Conservation (phyloP, 2,888 invertebrate genomes). For the Leptinotarsa haldemani region DNA sequence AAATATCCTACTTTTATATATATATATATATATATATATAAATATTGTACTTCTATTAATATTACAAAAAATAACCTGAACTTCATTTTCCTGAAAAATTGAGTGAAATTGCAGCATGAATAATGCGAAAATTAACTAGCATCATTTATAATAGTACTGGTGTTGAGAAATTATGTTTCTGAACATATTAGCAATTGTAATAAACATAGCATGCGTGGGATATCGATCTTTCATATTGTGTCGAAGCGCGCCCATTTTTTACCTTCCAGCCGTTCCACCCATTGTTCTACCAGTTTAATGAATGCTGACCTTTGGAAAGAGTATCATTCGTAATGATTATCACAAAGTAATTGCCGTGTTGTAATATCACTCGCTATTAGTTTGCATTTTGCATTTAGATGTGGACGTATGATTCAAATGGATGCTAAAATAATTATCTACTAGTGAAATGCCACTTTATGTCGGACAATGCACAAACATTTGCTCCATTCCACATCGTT, state of each 20-base stretch:
- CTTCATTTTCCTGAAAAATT: too few species aligned
- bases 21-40: too few species aligned
- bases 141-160: not conserved
- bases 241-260: slow-evolving; percentile 18
- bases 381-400: not conserved
- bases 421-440: slow-evolving; percentile 1
- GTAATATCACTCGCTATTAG: slow-evolving; percentile 10
- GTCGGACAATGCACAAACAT: slow-evolving; percentile 17
- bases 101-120: not conserved
- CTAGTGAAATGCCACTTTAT: slow-evolving; percentile 6
- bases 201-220: slow-evolving; percentile 16
- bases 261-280: slow-evolving; percentile 12
- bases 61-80: too few species aligned
- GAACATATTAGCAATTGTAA: slow-evolving; percentile 17
- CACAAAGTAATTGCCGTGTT: slow-evolving; percentile 8
- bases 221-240: slow-evolving; percentile 16
- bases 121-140: not conserved
- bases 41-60: too few species aligned
- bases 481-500: slow-evolving; percentile 8
- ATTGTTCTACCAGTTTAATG: slow-evolving; percentile 15
- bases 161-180: slow-evolving; percentile 6
- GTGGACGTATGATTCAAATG: slow-evolving; percentile 4
- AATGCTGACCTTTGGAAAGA: slow-evolving; percentile 9
- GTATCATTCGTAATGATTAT: slow-evolving; percentile 14
- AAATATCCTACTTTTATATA: too few species aligned